These are phyloP conservation scores for Anguilla marmorata DNA, from an alignment of 2,797 vertebrate species.

Conservation along the genomic window DNA sequence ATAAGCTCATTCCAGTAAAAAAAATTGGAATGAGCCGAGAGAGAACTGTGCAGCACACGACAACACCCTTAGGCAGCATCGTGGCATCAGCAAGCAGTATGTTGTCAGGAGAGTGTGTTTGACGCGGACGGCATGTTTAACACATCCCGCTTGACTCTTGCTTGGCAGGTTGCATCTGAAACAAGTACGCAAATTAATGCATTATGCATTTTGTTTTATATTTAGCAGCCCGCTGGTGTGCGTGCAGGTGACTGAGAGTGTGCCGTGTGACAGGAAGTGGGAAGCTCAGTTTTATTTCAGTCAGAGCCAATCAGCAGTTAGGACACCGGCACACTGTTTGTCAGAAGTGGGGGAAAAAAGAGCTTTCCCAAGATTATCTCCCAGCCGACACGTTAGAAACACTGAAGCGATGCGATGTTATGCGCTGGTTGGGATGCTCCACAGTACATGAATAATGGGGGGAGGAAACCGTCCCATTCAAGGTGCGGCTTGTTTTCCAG, in stretches of 20 bases:
- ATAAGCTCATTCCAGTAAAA: too few species aligned
- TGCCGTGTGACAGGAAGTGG: background rate
- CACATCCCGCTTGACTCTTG: too few species aligned
- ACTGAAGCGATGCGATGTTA: background rate
- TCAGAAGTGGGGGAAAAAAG: background rate
- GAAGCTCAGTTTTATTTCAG: background rate
- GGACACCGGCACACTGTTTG: background rate
- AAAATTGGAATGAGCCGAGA: too few species aligned
- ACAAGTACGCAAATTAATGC: background rate
- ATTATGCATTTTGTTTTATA: background rate
- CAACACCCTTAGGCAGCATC: background rate
- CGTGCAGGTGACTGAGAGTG: background rate
- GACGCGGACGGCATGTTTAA: too few species aligned
- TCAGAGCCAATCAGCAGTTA: background rate
- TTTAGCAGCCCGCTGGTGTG: background rate
- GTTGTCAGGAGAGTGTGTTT: background rate
- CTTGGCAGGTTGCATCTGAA: background rate
- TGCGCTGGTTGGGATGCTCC: background rate
- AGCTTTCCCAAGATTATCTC: background rate
- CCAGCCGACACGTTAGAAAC: background rate
- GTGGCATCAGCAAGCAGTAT: background rate
- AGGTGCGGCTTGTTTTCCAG: constrained; percentile 12
- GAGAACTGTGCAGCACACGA: too few species aligned
- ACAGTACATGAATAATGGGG: background rate
- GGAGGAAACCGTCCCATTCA: background rate